Evolutionary conservation across 2,797 vertebrate genomes (phyloP).

Genomic region (Sebastes vulpes): DNA sequence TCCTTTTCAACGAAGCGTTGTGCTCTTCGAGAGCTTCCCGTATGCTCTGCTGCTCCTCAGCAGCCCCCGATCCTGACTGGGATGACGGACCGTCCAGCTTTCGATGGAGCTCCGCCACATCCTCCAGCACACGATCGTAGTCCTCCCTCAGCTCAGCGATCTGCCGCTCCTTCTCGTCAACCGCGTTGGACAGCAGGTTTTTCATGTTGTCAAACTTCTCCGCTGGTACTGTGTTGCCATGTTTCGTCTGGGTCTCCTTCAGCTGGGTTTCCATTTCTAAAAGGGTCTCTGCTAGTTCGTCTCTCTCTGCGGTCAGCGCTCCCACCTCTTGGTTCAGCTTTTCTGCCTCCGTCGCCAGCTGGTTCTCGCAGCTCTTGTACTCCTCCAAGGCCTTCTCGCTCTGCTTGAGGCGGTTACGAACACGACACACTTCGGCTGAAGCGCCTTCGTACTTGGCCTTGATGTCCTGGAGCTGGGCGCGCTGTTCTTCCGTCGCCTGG

Average conservation of each 20-base stretch:
- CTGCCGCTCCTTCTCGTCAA: slow-evolving; percentile 91
- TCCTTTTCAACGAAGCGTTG: slow-evolving; percentile 84
- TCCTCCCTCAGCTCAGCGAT: slow-evolving; percentile 88
- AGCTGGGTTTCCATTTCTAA: slow-evolving; percentile 84
- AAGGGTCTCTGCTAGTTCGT: slow-evolving; percentile 78
- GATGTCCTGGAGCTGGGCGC: slow-evolving; percentile 90
- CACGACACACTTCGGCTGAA: slow-evolving; percentile 92
- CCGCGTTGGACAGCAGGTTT: slow-evolving; percentile 88
- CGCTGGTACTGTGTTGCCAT: slow-evolving; percentile 79
- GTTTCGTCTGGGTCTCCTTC: slow-evolving; percentile 80
- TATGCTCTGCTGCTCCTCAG: slow-evolving; percentile 88
- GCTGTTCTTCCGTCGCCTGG: slow-evolving; percentile 88
- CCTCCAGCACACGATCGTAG: slow-evolving; percentile 86
- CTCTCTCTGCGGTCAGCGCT: slow-evolving; percentile 80
- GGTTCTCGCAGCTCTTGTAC: slow-evolving; percentile 90
- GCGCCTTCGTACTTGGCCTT: slow-evolving; percentile 95
- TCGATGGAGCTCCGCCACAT: slow-evolving; percentile 87
- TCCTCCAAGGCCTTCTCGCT: slow-evolving; percentile 92
- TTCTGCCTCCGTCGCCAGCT: slow-evolving; percentile 88
- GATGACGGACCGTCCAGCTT: slow-evolving; percentile 82
- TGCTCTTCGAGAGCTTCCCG: slow-evolving; percentile 86
- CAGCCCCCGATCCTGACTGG: slow-evolving; percentile 53
- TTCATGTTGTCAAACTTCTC: slow-evolving; percentile 95
- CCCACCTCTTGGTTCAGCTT: slow-evolving; percentile 87
- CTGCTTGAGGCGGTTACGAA: slow-evolving; percentile 94